These are phyloP conservation scores for Megathymus violae DNA, from an alignment of 1,140 invertebrate species.

Conservation along the genomic window DNA sequence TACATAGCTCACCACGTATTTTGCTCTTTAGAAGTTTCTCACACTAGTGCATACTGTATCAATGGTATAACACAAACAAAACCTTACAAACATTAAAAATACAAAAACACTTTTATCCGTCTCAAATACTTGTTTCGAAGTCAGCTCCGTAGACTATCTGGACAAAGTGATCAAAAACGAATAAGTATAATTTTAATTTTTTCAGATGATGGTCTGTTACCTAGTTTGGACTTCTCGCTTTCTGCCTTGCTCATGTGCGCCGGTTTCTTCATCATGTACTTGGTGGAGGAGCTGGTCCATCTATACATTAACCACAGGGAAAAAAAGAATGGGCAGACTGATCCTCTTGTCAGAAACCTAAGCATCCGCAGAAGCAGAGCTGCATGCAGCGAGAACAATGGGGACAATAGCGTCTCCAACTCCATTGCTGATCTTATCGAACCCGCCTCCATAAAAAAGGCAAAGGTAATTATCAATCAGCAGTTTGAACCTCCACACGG, in stretches of 20 bases:
- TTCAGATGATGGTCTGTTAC: slow-evolving; percentile 73
- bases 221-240: slow-evolving; percentile 85
- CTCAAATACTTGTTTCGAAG: too few species aligned
- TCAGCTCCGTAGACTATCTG: too few species aligned
- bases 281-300: slow-evolving; percentile 93
- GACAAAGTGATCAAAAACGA: too few species aligned
- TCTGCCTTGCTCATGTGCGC: slow-evolving; percentile 89
- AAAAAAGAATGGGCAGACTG: slow-evolving; percentile 61
- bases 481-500: too few species aligned
- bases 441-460: slow-evolving; percentile 51
- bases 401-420: slow-evolving; percentile 65
- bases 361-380: slow-evolving; percentile 65
- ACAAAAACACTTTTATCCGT: too few species aligned
- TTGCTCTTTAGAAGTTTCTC: too few species aligned
- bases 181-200: slow-evolving; percentile 31
- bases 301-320: slow-evolving; percentile 85
- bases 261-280: slow-evolving; percentile 94
- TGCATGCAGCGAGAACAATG: slow-evolving; percentile 40
- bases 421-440: slow-evolving; percentile 77
- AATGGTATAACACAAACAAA: too few species aligned
- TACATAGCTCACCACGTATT: too few species aligned
- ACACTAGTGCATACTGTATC: too few species aligned
- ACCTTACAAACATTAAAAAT: too few species aligned
- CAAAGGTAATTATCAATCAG: slow-evolving; percentile 45
- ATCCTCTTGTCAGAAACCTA: slow-evolving; percentile 75